Evolutionary conservation across 2,888 invertebrate species (phyloP), one percentile per base, ranked within the genome.

Genomic region (Pollenia labialis): DNA sequence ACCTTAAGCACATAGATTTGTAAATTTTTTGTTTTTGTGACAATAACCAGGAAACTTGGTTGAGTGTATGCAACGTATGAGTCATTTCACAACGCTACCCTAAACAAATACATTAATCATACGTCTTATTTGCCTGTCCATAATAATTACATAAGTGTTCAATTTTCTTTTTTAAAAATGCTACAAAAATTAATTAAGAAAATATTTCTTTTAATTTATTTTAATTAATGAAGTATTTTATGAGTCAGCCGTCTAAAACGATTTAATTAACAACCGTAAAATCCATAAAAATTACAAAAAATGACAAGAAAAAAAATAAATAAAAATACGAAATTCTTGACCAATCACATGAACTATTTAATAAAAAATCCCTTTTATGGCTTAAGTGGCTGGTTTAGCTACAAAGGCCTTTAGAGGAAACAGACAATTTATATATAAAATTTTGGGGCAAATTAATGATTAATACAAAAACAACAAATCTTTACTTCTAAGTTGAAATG

Each of bases 151-250:
- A 2, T 23, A 7, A 9, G 42, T 69, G 12, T 50, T 18, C 10
- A 50, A 68, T 42, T 50, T 10, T 3, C 16, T 44, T 52, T 18
- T 42, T 50, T 1, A 7, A 2, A 16, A 18, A 18, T 50, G 2
- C 23, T 9, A 48, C 1, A 66, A 46, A 0, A 48, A 44, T 23
- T 12, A 58, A 18, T 72, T 16, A 56, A 71, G 8, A 46, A 44
- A 62, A n/a, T 40, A 58, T 68, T 68, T 44, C 42, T 56, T 52
- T 40, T 18, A n/a, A 14, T 75, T 86, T 54, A 11, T 74, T 75
- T 69, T 56, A 75, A 86, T 75, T 79, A 82, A 83, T 86, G 56
- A 50, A 71, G 52, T 79, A 54, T 82, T 86, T 71, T 76, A 58
- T 71, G 60, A 66, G 75, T 74, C 75, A 75, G 64, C 46, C 62